Conservation (phyloP, 1,140 invertebrate species). For the Camponotus pennsylvanicus region DNA sequence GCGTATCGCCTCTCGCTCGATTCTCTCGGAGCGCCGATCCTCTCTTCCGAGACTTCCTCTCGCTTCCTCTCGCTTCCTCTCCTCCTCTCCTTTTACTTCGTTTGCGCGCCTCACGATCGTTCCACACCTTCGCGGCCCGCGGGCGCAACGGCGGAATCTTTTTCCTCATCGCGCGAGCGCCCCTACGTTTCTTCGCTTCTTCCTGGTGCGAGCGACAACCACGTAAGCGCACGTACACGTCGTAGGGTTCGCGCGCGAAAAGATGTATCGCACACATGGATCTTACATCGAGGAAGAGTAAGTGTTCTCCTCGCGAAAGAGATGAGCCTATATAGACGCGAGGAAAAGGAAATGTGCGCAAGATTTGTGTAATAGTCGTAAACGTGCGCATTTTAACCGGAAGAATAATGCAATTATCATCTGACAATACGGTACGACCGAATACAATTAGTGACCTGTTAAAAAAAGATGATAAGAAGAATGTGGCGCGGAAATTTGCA, state of each 20-base stretch:
- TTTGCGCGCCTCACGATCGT: conserved; percentile 53
- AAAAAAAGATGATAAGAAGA: not conserved
- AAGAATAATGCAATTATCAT: conserved; percentile 31
- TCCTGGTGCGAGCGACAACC: conserved; percentile 14
- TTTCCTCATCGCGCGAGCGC: conserved; percentile 36
- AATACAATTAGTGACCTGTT: not conserved
- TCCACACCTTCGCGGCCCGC: conserved; percentile 41
- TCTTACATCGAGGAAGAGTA: conserved; percentile 26
- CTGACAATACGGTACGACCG: not conserved
- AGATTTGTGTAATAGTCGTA: conserved; percentile 29
- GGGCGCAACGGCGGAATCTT: conserved; percentile 36
- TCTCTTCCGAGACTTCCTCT: not conserved
- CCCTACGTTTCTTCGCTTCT: conserved; percentile 54
- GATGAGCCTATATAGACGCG: not conserved
- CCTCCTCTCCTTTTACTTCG: conserved; percentile 16
- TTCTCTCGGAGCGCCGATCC: conserved; percentile 27
- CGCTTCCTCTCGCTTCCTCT: not conserved
- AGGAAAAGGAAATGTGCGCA: conserved; percentile 18
- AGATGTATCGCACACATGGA: conserved; percentile 22
- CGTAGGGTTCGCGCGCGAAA: not conserved
- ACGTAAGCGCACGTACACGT: conserved; percentile 1
- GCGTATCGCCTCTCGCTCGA: conserved; percentile 70
- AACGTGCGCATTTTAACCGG: not conserved
- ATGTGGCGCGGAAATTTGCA: conserved; percentile 32
- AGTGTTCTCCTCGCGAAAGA: conserved; percentile 24